phyloP scores from a whole-genome alignment of 2,113 vertebrate species.

The Anguilla rostrata region DNA sequence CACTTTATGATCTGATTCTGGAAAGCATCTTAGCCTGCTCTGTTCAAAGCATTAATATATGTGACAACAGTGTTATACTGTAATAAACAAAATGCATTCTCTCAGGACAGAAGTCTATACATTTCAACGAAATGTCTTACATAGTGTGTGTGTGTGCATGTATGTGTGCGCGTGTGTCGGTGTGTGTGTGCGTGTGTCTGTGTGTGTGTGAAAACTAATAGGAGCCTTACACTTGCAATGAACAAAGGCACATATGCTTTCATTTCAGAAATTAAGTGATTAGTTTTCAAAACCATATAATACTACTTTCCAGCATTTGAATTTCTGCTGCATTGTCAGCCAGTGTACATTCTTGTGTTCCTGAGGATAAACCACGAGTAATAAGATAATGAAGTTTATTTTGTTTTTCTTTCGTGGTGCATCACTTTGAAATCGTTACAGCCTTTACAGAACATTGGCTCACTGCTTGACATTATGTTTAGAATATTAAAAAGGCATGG shows the following conservation, averaged over 20 bases:
- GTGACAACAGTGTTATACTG: conserved; percentile 42
- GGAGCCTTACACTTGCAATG: not conserved
- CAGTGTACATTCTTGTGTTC: not conserved
- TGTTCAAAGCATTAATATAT: conserved; percentile 37
- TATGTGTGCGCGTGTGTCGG: not conserved
- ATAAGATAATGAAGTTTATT: not conserved
- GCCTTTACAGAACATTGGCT: conserved; percentile 3
- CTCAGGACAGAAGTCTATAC: conserved; percentile 25
- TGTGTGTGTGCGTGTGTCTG: not conserved
- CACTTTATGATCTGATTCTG: not conserved
- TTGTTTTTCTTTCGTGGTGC: not conserved
- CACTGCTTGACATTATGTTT: not conserved
- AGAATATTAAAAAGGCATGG: conserved; percentile 12
- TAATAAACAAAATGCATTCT: conserved; percentile 41
- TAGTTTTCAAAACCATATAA: not conserved
- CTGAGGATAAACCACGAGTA: not conserved
- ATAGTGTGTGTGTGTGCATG: not conserved
- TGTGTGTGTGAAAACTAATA: not conserved
- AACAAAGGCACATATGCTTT: not conserved
- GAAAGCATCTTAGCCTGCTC: conserved; percentile 22
- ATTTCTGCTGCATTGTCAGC: not conserved
- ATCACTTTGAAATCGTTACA: not conserved
- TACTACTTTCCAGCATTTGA: not conserved
- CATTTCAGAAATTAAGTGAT: not conserved
- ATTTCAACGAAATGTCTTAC: conserved; percentile 22